phyloP scores from a whole-genome alignment of 2,113 vertebrate species.

The Setophaga petechia region DNA sequence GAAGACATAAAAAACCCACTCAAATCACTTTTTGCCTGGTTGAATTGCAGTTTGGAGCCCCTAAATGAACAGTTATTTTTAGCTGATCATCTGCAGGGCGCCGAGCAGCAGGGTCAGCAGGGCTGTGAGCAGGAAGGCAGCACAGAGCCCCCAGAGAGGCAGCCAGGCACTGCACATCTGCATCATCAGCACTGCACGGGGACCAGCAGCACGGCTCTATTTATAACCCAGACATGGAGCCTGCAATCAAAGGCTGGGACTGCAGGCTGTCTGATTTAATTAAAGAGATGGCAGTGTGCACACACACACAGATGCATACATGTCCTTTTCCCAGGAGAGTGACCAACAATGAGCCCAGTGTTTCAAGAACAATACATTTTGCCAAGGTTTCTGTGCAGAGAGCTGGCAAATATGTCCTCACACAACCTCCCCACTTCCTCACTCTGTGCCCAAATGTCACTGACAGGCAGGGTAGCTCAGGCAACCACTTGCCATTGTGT shows the following conservation, averaged over 20 bases:
- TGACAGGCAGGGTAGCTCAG: not conserved
- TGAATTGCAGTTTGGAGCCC: not conserved
- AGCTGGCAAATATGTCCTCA: not conserved
- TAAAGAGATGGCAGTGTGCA: not conserved
- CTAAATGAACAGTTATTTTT: not conserved
- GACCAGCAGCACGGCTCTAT: conserved; percentile 39
- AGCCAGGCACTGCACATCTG: conserved; percentile 24
- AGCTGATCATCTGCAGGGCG: not conserved
- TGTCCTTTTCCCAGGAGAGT: not conserved
- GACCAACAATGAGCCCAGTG: not conserved
- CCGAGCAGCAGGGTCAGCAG: not conserved
- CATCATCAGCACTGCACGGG: not conserved
- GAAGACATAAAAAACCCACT: not conserved
- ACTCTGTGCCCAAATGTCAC: not conserved
- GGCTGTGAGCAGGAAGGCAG: not conserved
- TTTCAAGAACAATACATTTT: not conserved
- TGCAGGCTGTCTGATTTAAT: not conserved
- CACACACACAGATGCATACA: not conserved
- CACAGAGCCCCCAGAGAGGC: not conserved
- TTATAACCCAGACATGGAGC: conserved; percentile 35
- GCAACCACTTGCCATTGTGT: not conserved
- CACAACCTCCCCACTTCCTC: not conserved
- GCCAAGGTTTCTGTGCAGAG: not conserved
- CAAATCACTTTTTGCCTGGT: not conserved
- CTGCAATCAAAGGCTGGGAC: not conserved